Evolutionary conservation across 2,113 vertebrate genomes (phyloP).

Genomic region (Larimichthys crocea): DNA sequence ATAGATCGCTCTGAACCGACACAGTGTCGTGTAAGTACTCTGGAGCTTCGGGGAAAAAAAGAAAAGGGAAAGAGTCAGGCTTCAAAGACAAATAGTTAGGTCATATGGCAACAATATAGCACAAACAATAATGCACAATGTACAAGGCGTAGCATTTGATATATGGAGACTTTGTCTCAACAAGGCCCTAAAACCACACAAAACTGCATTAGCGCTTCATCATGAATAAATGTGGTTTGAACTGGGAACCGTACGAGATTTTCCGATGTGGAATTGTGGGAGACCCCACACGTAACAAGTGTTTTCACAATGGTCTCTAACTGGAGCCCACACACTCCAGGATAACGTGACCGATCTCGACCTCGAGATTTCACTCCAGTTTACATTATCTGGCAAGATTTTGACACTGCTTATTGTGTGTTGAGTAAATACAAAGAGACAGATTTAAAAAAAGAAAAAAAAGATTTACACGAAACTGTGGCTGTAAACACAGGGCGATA

Average conservation of each 20-base stretch:
- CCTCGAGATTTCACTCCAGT: slow-evolving; percentile 12
- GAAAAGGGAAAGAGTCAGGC: slow-evolving; percentile 13
- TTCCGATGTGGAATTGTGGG: slow-evolving; percentile 32
- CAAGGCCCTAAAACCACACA: slow-evolving; percentile 37
- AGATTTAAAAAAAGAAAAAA: not conserved
- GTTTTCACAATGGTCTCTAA: slow-evolving; percentile 8
- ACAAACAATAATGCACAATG: slow-evolving; percentile 20
- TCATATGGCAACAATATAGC: slow-evolving; percentile 57
- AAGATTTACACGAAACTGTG: not conserved
- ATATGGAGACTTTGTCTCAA: slow-evolving; percentile 21
- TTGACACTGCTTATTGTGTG: not conserved
- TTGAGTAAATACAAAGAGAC: slow-evolving; percentile 11
- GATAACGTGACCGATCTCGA: slow-evolving; percentile 5
- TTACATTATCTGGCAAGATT: slow-evolving; percentile 3
- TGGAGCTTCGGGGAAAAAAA: slow-evolving; percentile 31
- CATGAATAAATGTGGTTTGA: slow-evolving; percentile 47
- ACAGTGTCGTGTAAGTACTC: slow-evolving; percentile 23
- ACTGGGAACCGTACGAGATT: slow-evolving; percentile 8
- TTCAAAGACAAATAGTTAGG: slow-evolving; percentile 44
- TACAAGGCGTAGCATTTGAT: slow-evolving; percentile 13
- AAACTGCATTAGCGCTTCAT: not conserved
- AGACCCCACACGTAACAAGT: slow-evolving; percentile 45
- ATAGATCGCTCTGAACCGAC: slow-evolving; percentile 43
- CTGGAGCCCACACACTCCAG: slow-evolving; percentile 19
- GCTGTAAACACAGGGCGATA: not conserved